Base-by-base conservation (phyloP, 2,113 vertebrate genomes). In the Bufo bufo region DNA sequence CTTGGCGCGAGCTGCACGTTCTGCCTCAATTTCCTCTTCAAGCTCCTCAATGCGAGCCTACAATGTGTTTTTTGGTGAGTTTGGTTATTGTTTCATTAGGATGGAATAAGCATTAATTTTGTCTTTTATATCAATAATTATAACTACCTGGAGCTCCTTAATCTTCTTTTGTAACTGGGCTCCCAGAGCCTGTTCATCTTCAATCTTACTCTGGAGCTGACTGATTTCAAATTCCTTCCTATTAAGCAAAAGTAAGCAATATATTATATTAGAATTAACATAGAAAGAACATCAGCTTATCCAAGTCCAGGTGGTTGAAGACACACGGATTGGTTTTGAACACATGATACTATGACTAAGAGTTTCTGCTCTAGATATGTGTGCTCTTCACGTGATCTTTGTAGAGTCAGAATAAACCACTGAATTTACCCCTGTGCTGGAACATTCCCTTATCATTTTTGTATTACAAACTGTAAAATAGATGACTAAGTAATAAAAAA, bases 1-100 rank as follows among this genome's bases (percentile, higher is more conserved):
- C 20, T 97, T 98, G 63, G 97, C 96, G 0, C 94, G 90, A 90
- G 94, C 93, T 0, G 96, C 93, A 0, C 95, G 90, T 54, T 98
- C 97, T 0, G 96, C 96, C 89, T 99, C 97, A 0, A 96, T 98
- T 91, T 98, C 97, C 0, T 98, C 96, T 85, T 97, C 96, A 65
- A 97, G 49, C 47, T 97, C 96, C 86, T 99, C 97, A 0, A 90
- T 96, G 2, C 93, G 95, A 75, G 95, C 95, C 96, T 97, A 61
- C 69, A 72, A 43, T 79, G 10, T 79, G 58, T 79, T 79, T 9
- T 78, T 33, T 1, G 56, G 7, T 52, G 63, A 17, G 17, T 52
- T 4, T 43, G 2, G 69, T 45, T 45, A 11, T 74, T 74, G 45
- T 14, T 61, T 17, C 56, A 58, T 45, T 47, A 74, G 3, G 6